Evolutionary conservation across 2,113 vertebrate species (phyloP).

Genomic region (Rhinolophus ferrumequinum): DNA sequence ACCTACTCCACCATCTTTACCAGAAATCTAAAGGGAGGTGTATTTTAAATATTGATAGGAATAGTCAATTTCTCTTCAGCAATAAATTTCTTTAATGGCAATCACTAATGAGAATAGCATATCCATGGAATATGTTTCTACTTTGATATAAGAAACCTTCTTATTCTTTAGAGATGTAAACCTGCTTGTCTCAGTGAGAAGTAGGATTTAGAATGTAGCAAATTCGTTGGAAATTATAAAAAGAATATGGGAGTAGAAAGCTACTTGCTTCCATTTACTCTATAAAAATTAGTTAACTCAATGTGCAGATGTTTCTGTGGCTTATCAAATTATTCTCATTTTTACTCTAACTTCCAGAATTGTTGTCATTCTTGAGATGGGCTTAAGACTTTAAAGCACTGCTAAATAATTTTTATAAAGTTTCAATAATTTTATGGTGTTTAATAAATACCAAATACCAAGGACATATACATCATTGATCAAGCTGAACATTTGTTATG

Average conservation of each 20-base stretch:
- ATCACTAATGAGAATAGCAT: constrained; percentile 24
- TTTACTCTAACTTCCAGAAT: background rate
- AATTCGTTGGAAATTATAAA: background rate
- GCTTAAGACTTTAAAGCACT: background rate
- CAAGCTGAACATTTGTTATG: background rate
- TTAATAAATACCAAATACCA: background rate
- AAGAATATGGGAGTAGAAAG: background rate
- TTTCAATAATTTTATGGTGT: background rate
- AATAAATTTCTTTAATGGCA: background rate
- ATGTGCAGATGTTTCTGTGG: background rate
- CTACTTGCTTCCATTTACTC: background rate
- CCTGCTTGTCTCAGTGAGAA: background rate
- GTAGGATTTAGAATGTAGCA: background rate
- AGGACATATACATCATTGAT: background rate
- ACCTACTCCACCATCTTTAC: no score
- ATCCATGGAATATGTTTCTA: background rate
- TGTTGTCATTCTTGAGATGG: background rate
- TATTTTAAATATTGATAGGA: background rate
- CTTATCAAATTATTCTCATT: background rate
- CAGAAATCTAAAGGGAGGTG: no score
- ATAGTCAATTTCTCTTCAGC: background rate
- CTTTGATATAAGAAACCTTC: background rate
- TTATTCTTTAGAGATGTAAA: background rate
- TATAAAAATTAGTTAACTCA: background rate
- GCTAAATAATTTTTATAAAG: background rate